Evolutionary conservation across 2,797 vertebrate genomes (phyloP), one percentile per base, ranked within the genome.

Genomic region (Catamblyrhynchus diadema): DNA sequence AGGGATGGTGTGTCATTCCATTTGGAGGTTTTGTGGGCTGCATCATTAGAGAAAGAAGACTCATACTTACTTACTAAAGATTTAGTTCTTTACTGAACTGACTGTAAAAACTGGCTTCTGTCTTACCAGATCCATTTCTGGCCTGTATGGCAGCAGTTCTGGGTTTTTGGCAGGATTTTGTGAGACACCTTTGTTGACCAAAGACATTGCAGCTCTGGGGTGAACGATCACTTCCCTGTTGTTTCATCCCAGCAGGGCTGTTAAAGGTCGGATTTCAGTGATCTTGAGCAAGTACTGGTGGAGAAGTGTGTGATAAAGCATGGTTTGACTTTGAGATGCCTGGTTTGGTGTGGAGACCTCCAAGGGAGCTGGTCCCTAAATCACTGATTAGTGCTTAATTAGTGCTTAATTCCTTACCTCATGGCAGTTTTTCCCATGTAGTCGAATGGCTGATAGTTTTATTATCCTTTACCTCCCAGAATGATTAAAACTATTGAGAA

Each of bases 131-230:
- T 83, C 35, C 10, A 4, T 45, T 87, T 64, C 37, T 70, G 47
- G 30, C 61, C 6, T 8, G 17, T 48, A 2, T 10, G 13, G 47
- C 81, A 70, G 67, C 37, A 37, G 28, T 7, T 75, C 25, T 9
- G 5, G 3, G 50, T 25, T 72, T 60, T 23, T 56, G 30, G 45
- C 32, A 5, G 66, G 65, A 50, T 47, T 33, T 65, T 57, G 33
- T 13, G 5, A 14, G 30, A 23, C 44, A 2, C 6, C 0, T 0
- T 14, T 41, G 33, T 27, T 71, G 50, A 27, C 39, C 44, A 62
- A 66, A 70, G 67, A 64, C 21, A 14, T 37, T 0, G 1, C 33
- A 72, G 50, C 67, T 53, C 27, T 9, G 18, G 24, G 6, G 32
- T 16, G 17, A 85, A 85, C 30, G 16, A 62, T 14, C 12, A 27